phyloP scores from a whole-genome alignment of 35 echinoderm and acorn worm species.

The Apostichopus parvimensis region DNA sequence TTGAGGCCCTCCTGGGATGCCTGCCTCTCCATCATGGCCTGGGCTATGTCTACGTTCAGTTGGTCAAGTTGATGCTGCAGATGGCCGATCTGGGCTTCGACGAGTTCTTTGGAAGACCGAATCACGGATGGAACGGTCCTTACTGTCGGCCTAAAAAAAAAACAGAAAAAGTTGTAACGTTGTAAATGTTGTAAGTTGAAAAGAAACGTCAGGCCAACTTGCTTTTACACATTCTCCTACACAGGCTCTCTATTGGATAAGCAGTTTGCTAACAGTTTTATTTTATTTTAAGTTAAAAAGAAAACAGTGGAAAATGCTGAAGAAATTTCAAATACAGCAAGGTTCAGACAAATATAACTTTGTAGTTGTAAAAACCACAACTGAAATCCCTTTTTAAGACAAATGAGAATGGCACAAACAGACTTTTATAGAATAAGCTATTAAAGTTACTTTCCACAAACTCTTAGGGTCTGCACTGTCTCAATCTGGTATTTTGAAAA shows the following conservation, averaged over 20 bases:
- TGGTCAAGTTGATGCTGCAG: slow-evolving; percentile 79
- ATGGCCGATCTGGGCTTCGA: slow-evolving; percentile 74
- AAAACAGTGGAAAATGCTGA: background rate
- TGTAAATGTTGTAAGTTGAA: background rate
- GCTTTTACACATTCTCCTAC: no score
- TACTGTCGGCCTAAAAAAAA: background rate
- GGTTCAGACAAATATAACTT: no score
- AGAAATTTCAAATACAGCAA: background rate
- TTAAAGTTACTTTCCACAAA: no score
- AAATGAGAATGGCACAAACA: no score
- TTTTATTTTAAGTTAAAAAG: background rate
- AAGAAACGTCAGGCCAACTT: background rate
- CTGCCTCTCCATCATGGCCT: slow-evolving; percentile 66
- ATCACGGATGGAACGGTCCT: background rate
- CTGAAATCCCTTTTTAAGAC: no score
- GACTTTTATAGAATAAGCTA: no score
- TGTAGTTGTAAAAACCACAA: no score
- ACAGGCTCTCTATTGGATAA: no score
- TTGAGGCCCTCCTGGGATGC: slow-evolving; percentile 64
- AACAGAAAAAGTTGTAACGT: background rate
- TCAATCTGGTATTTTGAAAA: no score
- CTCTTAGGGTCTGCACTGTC: no score
- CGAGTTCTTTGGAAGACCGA: slow-evolving; percentile 58
- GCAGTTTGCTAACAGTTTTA: no score
- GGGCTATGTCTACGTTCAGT: slow-evolving; percentile 75